phyloP scores from a whole-genome alignment of 2,797 vertebrate genomes.

The Paramormyrops hopkinsi region DNA sequence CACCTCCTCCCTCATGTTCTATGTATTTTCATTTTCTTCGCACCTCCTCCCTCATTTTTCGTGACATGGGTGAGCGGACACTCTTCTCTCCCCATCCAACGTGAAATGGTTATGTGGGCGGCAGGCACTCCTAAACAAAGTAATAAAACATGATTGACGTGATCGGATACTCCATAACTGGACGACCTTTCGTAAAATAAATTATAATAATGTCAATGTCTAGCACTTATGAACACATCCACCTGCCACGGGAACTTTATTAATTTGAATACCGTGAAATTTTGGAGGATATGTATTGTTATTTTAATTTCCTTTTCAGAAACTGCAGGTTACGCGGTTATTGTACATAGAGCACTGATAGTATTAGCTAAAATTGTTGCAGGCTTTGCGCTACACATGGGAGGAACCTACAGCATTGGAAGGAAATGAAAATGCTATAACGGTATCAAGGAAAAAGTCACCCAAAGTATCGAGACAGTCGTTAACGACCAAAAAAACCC shows the following conservation, averaged over 20 bases:
- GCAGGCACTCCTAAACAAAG: not conserved
- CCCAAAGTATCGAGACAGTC: not conserved
- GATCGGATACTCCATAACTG: not conserved
- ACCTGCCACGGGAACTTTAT: not conserved
- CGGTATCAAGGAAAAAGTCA: not conserved
- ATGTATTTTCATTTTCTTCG: not conserved
- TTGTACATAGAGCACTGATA: not conserved
- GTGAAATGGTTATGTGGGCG: not conserved
- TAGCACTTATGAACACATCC: not conserved
- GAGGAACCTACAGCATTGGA: not conserved
- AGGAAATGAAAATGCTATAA: not conserved
- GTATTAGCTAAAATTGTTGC: not conserved
- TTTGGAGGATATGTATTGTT: not conserved
- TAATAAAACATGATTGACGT: not conserved
- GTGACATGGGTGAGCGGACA: not conserved
- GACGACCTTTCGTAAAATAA: not conserved
- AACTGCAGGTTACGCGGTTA: not conserved
- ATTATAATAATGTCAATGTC: not conserved
- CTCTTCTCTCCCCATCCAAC: not conserved
- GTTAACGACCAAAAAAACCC: not conserved
- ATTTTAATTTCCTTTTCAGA: not conserved
- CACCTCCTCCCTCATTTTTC: not conserved
- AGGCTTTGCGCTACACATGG: not conserved
- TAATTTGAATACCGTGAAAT: not conserved
- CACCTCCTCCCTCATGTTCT: not conserved